These are phyloP conservation scores for Sorex araneus DNA, from an alignment of 2,113 vertebrate species.

Conservation along the genomic window DNA sequence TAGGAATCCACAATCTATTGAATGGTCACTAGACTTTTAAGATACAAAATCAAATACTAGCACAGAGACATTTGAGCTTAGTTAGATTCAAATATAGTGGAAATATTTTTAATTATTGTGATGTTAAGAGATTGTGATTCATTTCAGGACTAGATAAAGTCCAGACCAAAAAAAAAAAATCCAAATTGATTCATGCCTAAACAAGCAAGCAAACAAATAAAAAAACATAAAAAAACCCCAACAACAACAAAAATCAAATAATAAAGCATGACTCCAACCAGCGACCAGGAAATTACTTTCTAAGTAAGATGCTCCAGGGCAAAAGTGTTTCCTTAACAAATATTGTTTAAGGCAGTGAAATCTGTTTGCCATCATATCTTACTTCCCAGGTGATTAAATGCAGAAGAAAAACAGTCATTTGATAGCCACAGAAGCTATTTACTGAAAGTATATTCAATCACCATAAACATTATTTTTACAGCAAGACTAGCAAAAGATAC, in stretches of 20 bases:
- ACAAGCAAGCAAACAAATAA: background rate
- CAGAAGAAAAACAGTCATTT: constrained; percentile 77
- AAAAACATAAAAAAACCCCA: too few relatives aligned
- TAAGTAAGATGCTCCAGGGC: constrained; percentile 72
- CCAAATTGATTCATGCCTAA: constrained; percentile 49
- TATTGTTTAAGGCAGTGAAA: constrained; percentile 80
- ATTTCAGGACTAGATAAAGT: constrained; percentile 46
- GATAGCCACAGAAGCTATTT: constrained; percentile 79
- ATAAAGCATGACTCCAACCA: constrained; percentile 51
- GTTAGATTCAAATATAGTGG: background rate
- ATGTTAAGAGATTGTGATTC: constrained; percentile 57
- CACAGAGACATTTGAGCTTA: constrained; percentile 18
- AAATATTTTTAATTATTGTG: background rate
- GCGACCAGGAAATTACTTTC: constrained; percentile 82
- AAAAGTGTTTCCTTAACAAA: constrained; percentile 79
- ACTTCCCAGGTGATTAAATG: constrained; percentile 80
- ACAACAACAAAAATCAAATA: constrained; percentile 61
- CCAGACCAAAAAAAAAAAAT: background rate
- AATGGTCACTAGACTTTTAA: constrained; percentile 32
- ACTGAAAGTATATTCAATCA: constrained; percentile 82
- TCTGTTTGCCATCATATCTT: constrained; percentile 78
- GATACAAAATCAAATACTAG: constrained; percentile 17
- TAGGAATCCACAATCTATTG: background rate
- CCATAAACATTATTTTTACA: constrained; percentile 83
- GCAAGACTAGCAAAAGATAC: constrained; percentile 76